Evolutionary conservation across 2,797 vertebrate species (phyloP).

Genomic region (Geotrypetes seraphini): DNA sequence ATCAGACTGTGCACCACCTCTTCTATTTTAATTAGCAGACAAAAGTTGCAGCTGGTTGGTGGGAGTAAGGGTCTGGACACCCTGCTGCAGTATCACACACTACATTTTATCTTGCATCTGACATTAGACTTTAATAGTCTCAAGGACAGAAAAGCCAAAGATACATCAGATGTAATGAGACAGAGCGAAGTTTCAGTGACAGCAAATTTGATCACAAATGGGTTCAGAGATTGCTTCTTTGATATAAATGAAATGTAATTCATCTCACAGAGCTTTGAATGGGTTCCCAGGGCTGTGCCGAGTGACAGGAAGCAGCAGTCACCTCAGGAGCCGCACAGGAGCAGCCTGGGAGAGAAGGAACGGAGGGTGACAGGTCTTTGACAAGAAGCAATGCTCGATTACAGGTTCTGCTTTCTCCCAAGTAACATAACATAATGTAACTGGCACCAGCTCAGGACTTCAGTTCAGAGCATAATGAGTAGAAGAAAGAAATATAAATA

Average conservation of each 20-base stretch:
- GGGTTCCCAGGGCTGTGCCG: constrained; percentile 50
- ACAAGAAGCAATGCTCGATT: not conserved
- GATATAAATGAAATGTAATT: constrained; percentile 74
- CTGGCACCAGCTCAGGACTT: too few relatives aligned
- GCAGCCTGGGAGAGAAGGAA: not conserved
- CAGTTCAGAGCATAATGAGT: too few relatives aligned
- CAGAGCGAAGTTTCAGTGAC: constrained; percentile 71
- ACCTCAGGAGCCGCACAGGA: too few relatives aligned
- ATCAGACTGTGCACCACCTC: constrained; percentile 1
- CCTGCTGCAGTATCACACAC: constrained; percentile 61
- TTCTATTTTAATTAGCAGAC: constrained; percentile 49
- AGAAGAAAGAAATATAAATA: too few relatives aligned
- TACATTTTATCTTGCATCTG: constrained; percentile 66
- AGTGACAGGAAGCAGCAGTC: too few relatives aligned
- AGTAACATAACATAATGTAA: too few relatives aligned
- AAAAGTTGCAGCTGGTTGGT: constrained; percentile 45
- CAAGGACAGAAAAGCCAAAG: constrained; percentile 69
- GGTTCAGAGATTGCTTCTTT: constrained; percentile 66
- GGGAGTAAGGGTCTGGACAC: constrained; percentile 36
- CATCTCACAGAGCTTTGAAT: constrained; percentile 55
- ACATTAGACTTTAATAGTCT: constrained; percentile 71
- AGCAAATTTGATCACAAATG: constrained; percentile 74
- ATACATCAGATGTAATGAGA: constrained; percentile 69
- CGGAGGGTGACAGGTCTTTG: not conserved
- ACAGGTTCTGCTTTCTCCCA: too few relatives aligned